Conservation (phyloP, 37 sponge, comb jelly and placozoan species). For the Halichondria panicea region DNA sequence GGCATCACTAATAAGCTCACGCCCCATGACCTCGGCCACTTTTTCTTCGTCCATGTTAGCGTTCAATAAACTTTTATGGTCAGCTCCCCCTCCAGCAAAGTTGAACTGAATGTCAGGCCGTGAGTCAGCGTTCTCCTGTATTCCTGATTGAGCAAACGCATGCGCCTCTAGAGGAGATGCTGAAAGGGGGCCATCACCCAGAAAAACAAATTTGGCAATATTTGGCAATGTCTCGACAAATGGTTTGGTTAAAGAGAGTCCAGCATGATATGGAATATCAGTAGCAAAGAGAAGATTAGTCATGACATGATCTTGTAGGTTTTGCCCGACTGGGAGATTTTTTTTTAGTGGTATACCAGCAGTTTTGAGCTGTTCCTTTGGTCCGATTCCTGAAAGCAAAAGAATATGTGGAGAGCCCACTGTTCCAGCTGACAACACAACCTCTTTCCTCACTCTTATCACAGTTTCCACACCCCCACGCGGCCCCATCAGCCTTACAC, state of each 20-base stretch:
- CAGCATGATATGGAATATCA: no score
- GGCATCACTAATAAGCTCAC: not conserved
- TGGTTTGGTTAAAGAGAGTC: no score
- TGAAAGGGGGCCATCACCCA: constrained; percentile 32
- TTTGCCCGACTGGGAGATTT: constrained; percentile 83
- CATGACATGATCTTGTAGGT: constrained; percentile 84
- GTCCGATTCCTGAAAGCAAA: constrained; percentile 81
- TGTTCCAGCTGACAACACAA: constrained; percentile 76
- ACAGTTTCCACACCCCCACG: constrained; percentile 11
- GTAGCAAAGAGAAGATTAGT: no score
- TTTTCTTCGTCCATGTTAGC: constrained; percentile 6
- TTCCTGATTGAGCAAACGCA: constrained; percentile 35
- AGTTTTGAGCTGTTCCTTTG: constrained; percentile 46
- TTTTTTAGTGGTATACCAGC: constrained; percentile 24
- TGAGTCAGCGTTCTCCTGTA: constrained; percentile 1
- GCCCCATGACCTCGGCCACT: constrained; percentile 18
- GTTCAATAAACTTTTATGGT: not conserved
- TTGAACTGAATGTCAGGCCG: constrained; percentile 58
- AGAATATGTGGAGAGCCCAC: constrained; percentile 78
- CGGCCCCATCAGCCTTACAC: constrained; percentile 36
- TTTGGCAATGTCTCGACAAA: no score
- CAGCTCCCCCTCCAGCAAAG: constrained; percentile 13
- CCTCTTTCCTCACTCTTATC: constrained; percentile 57
- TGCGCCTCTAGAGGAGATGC: constrained; percentile 32
- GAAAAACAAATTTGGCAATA: constrained; percentile 24